A percentile compares a stretch with the other conserved stretches of the same genome.
These are phyloP conservation scores for Drosophila kepulauana DNA, from an alignment of 1,140 invertebrate genomes.

Conservation along the genomic window DNA sequence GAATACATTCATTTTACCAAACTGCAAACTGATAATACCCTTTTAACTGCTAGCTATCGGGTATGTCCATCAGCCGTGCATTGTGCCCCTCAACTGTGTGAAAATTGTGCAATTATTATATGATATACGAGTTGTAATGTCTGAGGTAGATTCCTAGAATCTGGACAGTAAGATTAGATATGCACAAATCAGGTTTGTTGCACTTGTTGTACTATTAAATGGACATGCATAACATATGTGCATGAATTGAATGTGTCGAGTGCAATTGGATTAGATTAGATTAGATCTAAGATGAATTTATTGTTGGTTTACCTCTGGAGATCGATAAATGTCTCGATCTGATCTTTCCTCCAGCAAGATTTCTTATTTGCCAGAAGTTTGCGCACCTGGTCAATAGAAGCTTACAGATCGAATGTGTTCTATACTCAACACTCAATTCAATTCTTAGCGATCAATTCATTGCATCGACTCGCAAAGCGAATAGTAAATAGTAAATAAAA, in stretches of 20 bases:
- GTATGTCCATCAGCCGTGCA: neutral
- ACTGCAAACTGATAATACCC: too few species aligned
- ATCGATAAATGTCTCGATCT: neutral
- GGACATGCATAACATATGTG: neutral
- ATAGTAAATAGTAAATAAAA: constrained; percentile 3
- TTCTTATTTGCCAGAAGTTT: constrained; percentile 8
- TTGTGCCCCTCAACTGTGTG: constrained; percentile 1
- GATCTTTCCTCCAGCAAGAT: neutral
- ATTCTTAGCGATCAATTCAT: constrained; percentile 13
- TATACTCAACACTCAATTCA: neutral
- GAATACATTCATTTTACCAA: too few species aligned
- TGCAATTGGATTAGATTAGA: neutral
- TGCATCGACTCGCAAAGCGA: neutral
- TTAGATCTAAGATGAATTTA: neutral
- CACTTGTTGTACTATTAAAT: neutral
- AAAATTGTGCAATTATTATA: neutral
- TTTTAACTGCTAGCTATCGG: too few species aligned
- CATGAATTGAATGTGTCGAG: too few species aligned
- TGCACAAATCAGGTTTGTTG: neutral
- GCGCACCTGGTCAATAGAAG: neutral
- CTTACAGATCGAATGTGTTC: neutral
- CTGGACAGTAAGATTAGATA: neutral
- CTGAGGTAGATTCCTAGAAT: neutral
- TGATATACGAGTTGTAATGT: neutral
- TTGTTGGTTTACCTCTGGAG: neutral